phyloP scores from a whole-genome alignment of 2,797 vertebrate species.

The Diglossa cyanea region DNA sequence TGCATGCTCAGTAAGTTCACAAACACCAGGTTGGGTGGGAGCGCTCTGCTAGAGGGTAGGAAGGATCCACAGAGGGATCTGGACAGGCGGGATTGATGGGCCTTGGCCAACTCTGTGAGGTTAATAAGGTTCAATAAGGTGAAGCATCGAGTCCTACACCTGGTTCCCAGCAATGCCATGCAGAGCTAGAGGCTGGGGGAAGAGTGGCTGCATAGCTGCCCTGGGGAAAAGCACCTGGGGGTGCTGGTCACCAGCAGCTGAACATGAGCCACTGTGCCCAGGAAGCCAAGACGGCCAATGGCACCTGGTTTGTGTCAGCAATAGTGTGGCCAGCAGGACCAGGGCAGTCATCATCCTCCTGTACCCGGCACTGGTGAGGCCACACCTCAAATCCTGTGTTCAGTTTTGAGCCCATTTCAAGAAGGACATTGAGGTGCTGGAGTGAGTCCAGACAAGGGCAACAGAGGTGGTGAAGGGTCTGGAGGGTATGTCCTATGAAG shows the following conservation, averaged over 20 bases:
- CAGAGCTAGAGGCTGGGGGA: background rate
- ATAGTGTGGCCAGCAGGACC: background rate
- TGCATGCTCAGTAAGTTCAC: background rate
- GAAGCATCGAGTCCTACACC: accelerated
- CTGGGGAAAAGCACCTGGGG: background rate
- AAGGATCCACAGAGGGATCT: background rate
- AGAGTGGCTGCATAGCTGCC: background rate
- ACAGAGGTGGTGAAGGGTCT: background rate
- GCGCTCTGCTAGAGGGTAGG: background rate
- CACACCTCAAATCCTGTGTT: background rate
- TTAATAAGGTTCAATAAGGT: background rate
- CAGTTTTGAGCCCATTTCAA: background rate
- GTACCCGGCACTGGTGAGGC: accelerated
- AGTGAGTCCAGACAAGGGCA: accelerated
- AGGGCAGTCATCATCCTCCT: background rate
- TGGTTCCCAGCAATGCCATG: background rate
- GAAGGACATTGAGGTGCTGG: background rate
- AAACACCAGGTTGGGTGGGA: background rate
- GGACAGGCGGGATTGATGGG: background rate
- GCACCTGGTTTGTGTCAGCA: background rate
- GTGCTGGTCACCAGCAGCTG: accelerated
- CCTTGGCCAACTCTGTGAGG: background rate
- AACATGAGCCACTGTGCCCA: background rate
- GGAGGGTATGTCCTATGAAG: background rate
- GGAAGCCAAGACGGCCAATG: background rate